Base-by-base conservation (phyloP, 2,888 invertebrate genomes). In the Ernsta delagoae region DNA sequence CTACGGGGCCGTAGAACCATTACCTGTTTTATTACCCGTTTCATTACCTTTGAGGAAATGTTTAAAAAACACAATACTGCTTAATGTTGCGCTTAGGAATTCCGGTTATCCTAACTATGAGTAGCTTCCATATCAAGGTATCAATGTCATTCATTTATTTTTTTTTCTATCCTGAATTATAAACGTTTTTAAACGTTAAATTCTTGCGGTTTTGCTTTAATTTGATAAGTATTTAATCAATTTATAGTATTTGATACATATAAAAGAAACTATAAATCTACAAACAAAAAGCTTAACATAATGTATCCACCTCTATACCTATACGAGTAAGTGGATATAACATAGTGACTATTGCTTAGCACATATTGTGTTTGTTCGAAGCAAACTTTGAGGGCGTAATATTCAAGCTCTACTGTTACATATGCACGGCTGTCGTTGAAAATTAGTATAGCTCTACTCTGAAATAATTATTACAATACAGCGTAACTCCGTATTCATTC, bases 401-500 rank as follows among this genome's bases (percentile, higher is more conserved):
- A 68, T 68, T 50, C 57, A 50, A 62, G 57, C 57, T 50, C 62
- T 62, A 57, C 41, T 59, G 50, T 68, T 59, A 57, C 62, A 59
- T 63, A 68, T 68, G 68, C 62, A 50, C 16, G 24, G 57, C 50
- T 68, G 62, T 59, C 68, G 41, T 68, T 62, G 62, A 68, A 68
- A 62, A 68, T 68, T 62, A 62, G 68, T 68, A 62, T 57, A 39
- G 8, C 57, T 75, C 75, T 78, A 79, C 81, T 81, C 63, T 83
- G 82, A 86, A 87, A 43, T 43, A 43, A 43, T 84, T 84, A 88
- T 83, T 85, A 88, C 86, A 86, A 86, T 84, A 82, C 84, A 78
- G 77, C 82, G 82, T 83, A 87, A 86, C 85, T 86, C 81, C 76
- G 82, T 82, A 83, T 88, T 87, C 85, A 88, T 89, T 88, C 87